Base-by-base conservation (phyloP, 2,113 vertebrate genomes). In the Pleuronectes platessa region DNA sequence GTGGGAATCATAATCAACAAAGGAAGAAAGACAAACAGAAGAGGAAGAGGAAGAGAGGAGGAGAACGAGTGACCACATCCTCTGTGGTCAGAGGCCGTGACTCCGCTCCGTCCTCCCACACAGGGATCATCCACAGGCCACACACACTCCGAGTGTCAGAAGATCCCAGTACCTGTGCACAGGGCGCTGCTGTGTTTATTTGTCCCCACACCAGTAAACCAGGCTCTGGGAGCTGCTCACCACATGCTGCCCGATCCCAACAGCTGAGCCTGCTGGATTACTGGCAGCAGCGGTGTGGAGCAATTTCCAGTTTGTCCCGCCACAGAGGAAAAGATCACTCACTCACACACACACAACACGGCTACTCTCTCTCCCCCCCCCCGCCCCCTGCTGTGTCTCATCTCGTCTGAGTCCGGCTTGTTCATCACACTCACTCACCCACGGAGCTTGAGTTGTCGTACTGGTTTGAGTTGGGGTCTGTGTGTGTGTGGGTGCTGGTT, bases 281-380 rank as follows among this genome's bases (percentile, higher is more conserved):
- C 90, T 86, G 82, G 86, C 84, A 85, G 81, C 78, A 20, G 23
- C n/a, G 49, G 56, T 53, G 53, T 55, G 63, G 63, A 76, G 79
- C 24, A 68, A 21, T 88, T 89, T 90, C 89, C 90, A 86, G 78
- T 86, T 82, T 59, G 62, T 75, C 63, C 59, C 76, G 18, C 86
- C 86, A 58, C 78, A 71, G 85, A 87, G 82, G 87, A 88, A 92
- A 90, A 86, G 78, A 84, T 83, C 82, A 82, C 55, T 89, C 87
- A 89, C 82, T 82, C 51, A 89, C 87, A 89, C 26, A 27, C 26
- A 27, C 26, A 27, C 26, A 27, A 54, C 11, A 82, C 86, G 26
- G 65, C 67, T 70, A 70, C 76, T 69, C 77, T 73, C 27, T 71
- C 69, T 70, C 70, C 21, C 58, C 61, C 83, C 5, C 17, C 24